Evolutionary conservation across 2,888 invertebrate species (phyloP).

Genomic region (Ptilodon capucinus): DNA sequence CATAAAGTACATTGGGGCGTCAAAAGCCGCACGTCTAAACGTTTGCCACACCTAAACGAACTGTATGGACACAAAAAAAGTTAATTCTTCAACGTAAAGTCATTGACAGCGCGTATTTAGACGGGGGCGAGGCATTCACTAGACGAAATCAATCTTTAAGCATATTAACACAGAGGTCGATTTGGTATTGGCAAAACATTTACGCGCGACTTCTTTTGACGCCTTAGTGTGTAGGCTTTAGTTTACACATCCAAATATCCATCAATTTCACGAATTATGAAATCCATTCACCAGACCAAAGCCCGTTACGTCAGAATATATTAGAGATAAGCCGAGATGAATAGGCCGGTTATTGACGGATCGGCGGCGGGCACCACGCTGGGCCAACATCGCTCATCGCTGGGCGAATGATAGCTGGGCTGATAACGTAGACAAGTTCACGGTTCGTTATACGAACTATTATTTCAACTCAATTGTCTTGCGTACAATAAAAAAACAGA

Average conservation of each 20-base stretch:
- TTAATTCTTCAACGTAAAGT: too few relatives aligned
- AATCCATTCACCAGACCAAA: slow-evolving; percentile 1
- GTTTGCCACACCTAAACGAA: too few relatives aligned
- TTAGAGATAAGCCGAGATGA: slow-evolving; percentile 19
- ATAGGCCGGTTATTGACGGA: slow-evolving; percentile 17
- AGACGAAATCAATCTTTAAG: too few relatives aligned
- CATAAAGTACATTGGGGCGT: too few relatives aligned
- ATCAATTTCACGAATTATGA: neutral
- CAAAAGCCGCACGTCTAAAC: too few relatives aligned
- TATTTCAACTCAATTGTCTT: neutral
- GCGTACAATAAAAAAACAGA: neutral
- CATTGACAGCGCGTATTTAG: too few relatives aligned
- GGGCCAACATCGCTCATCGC: slow-evolving; percentile 25
- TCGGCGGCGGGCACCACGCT: slow-evolving; percentile 2
- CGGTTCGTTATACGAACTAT: slow-evolving; percentile 15
- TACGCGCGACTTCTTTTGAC: too few relatives aligned
- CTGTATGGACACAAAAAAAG: too few relatives aligned
- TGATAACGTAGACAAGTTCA: slow-evolving; percentile 25
- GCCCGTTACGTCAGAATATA: slow-evolving; percentile 10
- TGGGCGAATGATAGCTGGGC: slow-evolving; percentile 18
- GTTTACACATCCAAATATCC: slow-evolving; percentile 9
- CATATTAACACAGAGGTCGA: too few relatives aligned
- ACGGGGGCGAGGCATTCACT: too few relatives aligned
- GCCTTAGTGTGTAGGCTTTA: too few relatives aligned
- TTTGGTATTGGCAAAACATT: too few relatives aligned